Percentiles rank a stretch among this genome's conserved stretches.
These are phyloP conservation scores for Pollenia amentaria DNA, from an alignment of 2,888 invertebrate species.

Conservation along the genomic window DNA sequence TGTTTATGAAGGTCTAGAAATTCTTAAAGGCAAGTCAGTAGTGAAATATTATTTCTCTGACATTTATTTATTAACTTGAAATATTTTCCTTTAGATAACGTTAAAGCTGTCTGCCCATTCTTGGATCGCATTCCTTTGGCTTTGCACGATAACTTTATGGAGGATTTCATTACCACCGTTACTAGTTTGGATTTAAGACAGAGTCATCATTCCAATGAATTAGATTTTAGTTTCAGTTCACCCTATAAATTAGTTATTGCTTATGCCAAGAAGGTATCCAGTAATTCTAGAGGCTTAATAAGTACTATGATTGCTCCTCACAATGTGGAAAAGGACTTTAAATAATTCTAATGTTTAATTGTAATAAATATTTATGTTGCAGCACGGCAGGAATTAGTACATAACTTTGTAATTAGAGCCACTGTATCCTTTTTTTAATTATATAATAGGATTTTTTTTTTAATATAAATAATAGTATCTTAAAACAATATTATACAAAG, in stretches of 20 bases:
- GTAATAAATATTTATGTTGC: background rate
- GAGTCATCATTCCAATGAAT: conserved; percentile 13
- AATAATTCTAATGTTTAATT: background rate
- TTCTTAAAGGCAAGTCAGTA: conserved; percentile 66
- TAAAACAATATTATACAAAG: no score
- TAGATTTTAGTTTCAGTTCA: conserved; percentile 84
- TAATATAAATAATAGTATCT: no score
- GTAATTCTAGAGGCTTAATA: background rate
- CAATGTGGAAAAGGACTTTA: background rate
- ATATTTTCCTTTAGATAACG: conserved; percentile 86
- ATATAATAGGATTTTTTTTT: no score
- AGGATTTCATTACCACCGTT: conserved; percentile 86
- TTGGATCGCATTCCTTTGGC: conserved; percentile 88
- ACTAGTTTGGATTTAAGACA: conserved; percentile 75
- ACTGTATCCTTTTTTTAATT: no score
- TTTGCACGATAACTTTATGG: conserved; percentile 87
- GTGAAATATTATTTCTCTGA: background rate
- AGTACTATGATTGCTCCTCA: conserved; percentile 13
- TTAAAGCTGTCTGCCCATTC: conserved; percentile 90
- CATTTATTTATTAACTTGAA: background rate
- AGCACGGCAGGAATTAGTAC: no score
- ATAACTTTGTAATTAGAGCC: no score
- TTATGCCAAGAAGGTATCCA: conserved; percentile 83
- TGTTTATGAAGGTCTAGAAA: conserved; percentile 71
- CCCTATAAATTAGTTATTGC: conserved; percentile 86